Evolutionary conservation across 2,113 vertebrate species (phyloP).

Genomic region (Poeciliopsis occidentalis): DNA sequence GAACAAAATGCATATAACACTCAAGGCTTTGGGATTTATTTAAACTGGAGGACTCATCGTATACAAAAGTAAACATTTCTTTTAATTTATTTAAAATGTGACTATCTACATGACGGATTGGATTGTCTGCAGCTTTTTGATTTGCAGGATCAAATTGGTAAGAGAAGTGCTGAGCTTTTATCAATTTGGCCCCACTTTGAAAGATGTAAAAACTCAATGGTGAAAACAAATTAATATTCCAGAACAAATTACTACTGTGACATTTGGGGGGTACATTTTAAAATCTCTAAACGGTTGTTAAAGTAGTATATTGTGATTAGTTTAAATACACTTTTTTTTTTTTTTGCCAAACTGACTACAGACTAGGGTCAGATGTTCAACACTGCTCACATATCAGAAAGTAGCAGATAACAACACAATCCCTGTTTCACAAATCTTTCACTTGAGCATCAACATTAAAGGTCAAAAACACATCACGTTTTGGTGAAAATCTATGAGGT

Average conservation of each 20-base stretch:
- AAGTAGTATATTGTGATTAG: too few species aligned
- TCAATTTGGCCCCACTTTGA: neutral
- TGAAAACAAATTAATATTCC: neutral
- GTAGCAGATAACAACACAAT: neutral
- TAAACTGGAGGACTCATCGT: constrained; percentile 21
- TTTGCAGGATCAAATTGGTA: neutral
- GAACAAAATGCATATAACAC: neutral
- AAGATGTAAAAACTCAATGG: neutral
- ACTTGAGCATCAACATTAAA: neutral
- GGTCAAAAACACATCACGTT: neutral
- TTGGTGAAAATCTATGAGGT: neutral
- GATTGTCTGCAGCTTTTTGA: constrained; percentile 41
- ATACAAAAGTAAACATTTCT: constrained; percentile 32
- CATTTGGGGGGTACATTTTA: neutral
- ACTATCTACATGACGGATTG: constrained; percentile 53
- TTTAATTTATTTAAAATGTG: constrained; percentile 61
- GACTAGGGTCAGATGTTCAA: neutral
- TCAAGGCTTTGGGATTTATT: neutral
- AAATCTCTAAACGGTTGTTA: too few species aligned
- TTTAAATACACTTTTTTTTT: too few species aligned
- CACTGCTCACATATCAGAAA: neutral
- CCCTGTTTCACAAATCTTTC: neutral
- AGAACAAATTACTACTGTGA: neutral
- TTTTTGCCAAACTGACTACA: too few species aligned
- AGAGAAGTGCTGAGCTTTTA: neutral